phyloP scores from a whole-genome alignment of 2,797 vertebrate genomes.

The Tapera naevia region DNA sequence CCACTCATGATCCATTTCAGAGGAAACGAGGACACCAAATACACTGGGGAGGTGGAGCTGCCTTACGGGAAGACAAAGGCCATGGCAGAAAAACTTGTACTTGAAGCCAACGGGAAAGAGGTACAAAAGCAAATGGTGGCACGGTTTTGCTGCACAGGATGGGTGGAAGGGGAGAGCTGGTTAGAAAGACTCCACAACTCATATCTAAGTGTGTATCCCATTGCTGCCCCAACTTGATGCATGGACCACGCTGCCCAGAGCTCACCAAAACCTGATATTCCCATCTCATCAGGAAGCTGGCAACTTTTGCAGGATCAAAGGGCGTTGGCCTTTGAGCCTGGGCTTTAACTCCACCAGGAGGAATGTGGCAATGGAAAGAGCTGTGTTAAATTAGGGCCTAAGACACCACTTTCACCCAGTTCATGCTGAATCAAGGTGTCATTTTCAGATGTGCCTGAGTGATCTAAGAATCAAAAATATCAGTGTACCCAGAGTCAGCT shows the following conservation, averaged over 20 bases:
- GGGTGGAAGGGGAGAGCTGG: not conserved
- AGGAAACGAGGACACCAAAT: conserved; percentile 34
- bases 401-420: not conserved
- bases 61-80: conserved; percentile 56
- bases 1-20: conserved; percentile 1
- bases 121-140: not conserved
- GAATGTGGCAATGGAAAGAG: not conserved
- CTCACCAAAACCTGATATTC: not conserved
- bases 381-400: not conserved
- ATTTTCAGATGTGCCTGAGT: not conserved
- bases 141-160: not conserved
- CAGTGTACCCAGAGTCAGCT: not conserved
- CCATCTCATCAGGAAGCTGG: not conserved
- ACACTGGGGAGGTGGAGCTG: conserved; percentile 28
- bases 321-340: not conserved
- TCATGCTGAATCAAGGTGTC: not conserved
- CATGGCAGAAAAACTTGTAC: conserved; percentile 18
- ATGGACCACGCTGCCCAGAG: not conserved
- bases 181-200: not conserved
- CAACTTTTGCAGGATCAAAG: not conserved
- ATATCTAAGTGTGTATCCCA: not conserved
- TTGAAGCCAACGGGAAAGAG: conserved; percentile 13
- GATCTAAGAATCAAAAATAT: not conserved
- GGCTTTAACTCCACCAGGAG: not conserved
- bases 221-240: not conserved